phyloP scores from a whole-genome alignment of 2,797 vertebrate species.

The Rhadinocentrus ornatus region DNA sequence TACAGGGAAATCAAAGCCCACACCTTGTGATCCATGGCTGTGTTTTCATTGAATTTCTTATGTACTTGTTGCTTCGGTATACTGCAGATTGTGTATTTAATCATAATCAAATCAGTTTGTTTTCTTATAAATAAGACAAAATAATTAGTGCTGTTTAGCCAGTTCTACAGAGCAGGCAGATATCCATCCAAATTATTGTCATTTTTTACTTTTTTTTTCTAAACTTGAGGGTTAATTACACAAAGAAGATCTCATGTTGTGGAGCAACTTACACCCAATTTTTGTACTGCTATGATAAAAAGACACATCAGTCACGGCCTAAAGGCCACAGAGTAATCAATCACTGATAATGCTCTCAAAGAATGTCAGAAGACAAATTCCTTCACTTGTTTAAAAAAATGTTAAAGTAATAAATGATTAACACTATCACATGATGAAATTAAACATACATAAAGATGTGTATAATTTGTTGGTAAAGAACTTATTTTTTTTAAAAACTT shows the following conservation, averaged over 20 bases:
- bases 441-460: neutral
- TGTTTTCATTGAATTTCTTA: neutral
- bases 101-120: neutral
- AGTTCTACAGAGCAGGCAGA: conserved; percentile 39
- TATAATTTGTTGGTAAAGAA: neutral
- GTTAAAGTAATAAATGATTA: no score
- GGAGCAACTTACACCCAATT: neutral
- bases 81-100: neutral
- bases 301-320: neutral
- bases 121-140: conserved; percentile 1
- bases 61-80: conserved; percentile 4
- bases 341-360: neutral
- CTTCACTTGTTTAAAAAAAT: neutral
- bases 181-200: no score
- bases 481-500: conserved; percentile 1
- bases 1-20: no score
- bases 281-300: neutral
- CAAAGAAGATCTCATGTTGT: neutral
- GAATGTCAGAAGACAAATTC: neutral
- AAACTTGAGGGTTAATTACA: neutral
- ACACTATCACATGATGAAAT: no score
- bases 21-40: no score
- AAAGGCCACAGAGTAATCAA: neutral
- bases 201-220: no score
- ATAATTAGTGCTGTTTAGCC: neutral